Base-by-base conservation (phyloP, 2,797 vertebrate genomes). In the Ficedula albicollis region DNA sequence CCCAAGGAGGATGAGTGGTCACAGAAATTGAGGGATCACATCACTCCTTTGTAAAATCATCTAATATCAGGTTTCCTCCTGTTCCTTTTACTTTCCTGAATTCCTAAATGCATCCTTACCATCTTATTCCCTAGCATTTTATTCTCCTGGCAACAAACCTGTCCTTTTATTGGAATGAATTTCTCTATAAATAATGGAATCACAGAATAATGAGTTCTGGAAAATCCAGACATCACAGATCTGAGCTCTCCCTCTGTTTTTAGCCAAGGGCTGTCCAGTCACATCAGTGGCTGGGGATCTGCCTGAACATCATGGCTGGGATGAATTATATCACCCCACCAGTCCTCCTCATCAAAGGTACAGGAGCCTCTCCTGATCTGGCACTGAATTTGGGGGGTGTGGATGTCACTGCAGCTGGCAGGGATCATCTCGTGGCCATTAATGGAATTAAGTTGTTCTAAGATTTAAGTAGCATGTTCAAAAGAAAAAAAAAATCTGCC, bases 351-450 rank as follows among this genome's bases (percentile, higher is more conserved):
- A 5, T 6, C 59, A 68, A 29, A 82, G 16, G 30, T 13, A 21
- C 4, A 41, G 34, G 20, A 75, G 22, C 1, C 0, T 56, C 32
- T 63, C 20, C 30, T 84, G 23, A 60, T 36, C 22, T 58, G 36
- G 32, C 14, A 30, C 26, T 26, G 29, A 55, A 82, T 64, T 63
- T 4, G 14, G 4, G 38, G 18, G 11, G 1, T 36, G 44, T 25
- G 18, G 21, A 10, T 29, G 30, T 25, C 39, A 16, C 16, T 48
- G 84, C 36, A 43, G 32, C 15, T 39, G 58, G 8, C 70, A 74
- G 26, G 20, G 59, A 29, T 8, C 34, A 15, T 15, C 38, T 19
- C 0, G 0, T 17, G 19, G 38, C 13, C 19, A 43, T 21, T 13
- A 62, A 44, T 8, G 7, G 26, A 27, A 59, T 17, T 79, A 76